These are phyloP conservation scores for Campaea margaritaria DNA, from an alignment of 2,888 invertebrate species.

Conservation along the genomic window DNA sequence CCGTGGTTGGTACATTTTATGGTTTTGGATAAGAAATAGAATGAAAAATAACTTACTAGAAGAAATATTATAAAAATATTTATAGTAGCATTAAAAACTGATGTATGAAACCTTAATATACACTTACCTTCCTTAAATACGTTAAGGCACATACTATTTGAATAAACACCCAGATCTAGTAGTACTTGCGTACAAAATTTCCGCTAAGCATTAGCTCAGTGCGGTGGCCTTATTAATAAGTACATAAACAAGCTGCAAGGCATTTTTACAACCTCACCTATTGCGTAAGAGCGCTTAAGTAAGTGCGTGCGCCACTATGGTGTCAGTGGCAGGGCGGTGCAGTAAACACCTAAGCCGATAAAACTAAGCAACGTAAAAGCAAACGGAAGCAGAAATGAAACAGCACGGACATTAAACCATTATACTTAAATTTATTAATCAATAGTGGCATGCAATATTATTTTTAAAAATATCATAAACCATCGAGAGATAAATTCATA, in stretches of 20 bases:
- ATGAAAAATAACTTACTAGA: too few species aligned
- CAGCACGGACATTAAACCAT: conserved; percentile 70
- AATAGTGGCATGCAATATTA: conserved; percentile 80
- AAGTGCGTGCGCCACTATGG: conserved; percentile 28
- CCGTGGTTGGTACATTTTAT: too few species aligned
- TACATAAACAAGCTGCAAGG: conserved; percentile 27
- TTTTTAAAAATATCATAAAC: conserved; percentile 75
- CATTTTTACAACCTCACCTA: conserved; percentile 33
- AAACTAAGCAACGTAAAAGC: conserved; percentile 38
- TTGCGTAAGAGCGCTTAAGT: conserved; percentile 28
- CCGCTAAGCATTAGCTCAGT: conserved; percentile 23
- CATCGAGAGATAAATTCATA: conserved; percentile 80
- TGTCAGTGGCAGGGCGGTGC: conserved; percentile 29
- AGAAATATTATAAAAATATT: too few species aligned
- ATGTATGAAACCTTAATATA: too few species aligned
- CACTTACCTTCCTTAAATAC: too few species aligned
- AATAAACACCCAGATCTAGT: too few species aligned
- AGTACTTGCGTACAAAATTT: neutral
- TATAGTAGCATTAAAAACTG: too few species aligned
- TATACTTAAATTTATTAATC: conserved; percentile 84
- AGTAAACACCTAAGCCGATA: conserved; percentile 29
- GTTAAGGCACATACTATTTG: too few species aligned
- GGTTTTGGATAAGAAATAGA: too few species aligned
- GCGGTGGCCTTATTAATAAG: conserved; percentile 29
- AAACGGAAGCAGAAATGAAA: conserved; percentile 67